Base-by-base conservation (phyloP, 2,797 vertebrate genomes). In the Eupleurogrammus muticus region DNA sequence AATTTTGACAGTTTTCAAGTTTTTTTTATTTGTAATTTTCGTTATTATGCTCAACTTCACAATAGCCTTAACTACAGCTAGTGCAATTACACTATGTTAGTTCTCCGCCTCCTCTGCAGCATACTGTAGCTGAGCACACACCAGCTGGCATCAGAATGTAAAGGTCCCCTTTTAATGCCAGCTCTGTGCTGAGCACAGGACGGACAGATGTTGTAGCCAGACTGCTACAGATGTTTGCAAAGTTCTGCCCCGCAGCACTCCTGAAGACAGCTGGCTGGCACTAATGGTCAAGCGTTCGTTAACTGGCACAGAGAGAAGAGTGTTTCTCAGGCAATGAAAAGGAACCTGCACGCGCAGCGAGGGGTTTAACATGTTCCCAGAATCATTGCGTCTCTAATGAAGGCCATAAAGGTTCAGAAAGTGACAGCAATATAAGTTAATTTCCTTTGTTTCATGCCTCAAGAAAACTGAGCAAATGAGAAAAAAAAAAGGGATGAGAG, bases 181-280 rank as follows among this genome's bases (percentile, higher is more conserved):
- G 52, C 51, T 72, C 35, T 60, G 52, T 54, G 66, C 71, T 70
- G 10, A 9, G 64, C 34, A 48, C 57, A 58, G 60, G 46, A 58
- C 19, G 57, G 76, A 61, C 87, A 89, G 83, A 84, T 87, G 80
- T 58, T 70, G 65, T 12, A 21, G 64, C 32, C 70, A 73, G 68
- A 66, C 38, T 70, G 52, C 16, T 69, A 70, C 82, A 88, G 82
- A 85, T 87, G 76, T 79, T 81, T 81, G 65, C 3, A 7, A 35
- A 70, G 64, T 38, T 49, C 36, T 72, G 59, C 79, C 70, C 63
- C 24, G 23, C 23, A 65, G 86, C 51, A 28, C 36, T 66, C 19
- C 35, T 34, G 42, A n/a, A 42, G 72, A 81, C 83, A 75, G 81
- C 76, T 73, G 76, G 66, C 58, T 70, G 72, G 70, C 73, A 51